Evolutionary conservation across 1,140 invertebrate genomes (phyloP), one percentile per base, ranked within the genome.

Genomic region (Psilanteris sp.): DNA sequence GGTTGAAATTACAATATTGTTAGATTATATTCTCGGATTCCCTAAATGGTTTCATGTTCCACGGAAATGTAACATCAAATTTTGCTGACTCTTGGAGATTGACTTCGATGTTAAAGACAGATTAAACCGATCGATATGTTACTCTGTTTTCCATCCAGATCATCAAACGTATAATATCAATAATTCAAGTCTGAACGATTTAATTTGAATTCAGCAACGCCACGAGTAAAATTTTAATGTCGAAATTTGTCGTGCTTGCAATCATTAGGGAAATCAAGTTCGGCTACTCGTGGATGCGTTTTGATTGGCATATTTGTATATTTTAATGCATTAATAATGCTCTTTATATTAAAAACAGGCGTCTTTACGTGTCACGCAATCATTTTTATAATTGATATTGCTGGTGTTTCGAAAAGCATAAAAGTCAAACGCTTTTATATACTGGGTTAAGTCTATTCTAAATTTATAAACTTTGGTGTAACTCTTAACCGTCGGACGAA

Each of bases 181-280:
- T 41, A 41, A 41, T 13, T 41, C 18, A 41, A 14, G 20, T n/a
- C 13, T 1, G 9, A 9, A 24, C 10, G 37, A 41, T 24, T 41
- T 41, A 41, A 41, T 41, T 41, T 13, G 15, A 8, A 37, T 18
- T 13, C 37, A 41, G 14, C 20, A 24, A 11, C 7, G 20, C 20
- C 8, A 3, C 5, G 37, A 6, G 37, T 11, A 24, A 22, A 24
- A 41, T 41, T 41, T 24, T 41, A 41, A 24, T 37, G 32, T 9
- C 4, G 4, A n/a, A 1, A 36, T 18, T 7, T 8, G 2, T 13
- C 7, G 16, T 37, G 9, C 34, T 9, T 4, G 15, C 14, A 37
- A 37, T 37, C 34, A 37, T 37, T 37, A 18, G 34, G 34, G 34
- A 37, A 37, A 37, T 37, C 34, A 37, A 18, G 4, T 37, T 37